These are phyloP conservation scores for Antidorcas marsupialis DNA, from an alignment of 2,113 vertebrate genomes.

Conservation along the genomic window DNA sequence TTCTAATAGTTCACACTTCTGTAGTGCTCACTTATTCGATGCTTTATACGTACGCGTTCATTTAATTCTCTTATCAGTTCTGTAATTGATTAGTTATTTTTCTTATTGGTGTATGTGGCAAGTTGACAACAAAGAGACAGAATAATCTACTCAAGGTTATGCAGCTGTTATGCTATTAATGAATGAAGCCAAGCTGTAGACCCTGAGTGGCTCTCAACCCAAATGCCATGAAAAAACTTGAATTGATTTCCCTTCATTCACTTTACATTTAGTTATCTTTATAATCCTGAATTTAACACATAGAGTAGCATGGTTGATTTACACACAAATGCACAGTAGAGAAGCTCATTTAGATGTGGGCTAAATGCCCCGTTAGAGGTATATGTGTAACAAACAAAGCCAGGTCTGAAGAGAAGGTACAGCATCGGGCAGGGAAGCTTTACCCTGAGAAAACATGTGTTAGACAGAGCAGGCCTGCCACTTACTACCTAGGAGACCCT, in stretches of 20 bases:
- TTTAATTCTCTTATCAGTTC: background rate
- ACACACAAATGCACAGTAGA: background rate
- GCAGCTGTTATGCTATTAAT: background rate
- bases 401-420: background rate
- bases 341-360: background rate
- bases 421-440: background rate
- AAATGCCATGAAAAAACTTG: background rate
- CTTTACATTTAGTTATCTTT: background rate
- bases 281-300: background rate
- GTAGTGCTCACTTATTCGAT: too few relatives aligned
- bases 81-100: background rate
- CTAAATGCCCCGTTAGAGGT: background rate
- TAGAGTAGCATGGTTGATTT: background rate
- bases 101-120: background rate
- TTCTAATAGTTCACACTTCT: background rate
- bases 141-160: background rate
- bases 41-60: too few relatives aligned
- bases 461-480: background rate
- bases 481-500: background rate
- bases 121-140: background rate
- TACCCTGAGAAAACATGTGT: background rate
- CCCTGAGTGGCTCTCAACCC: background rate
- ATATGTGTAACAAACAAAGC: background rate
- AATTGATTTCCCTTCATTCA: background rate
- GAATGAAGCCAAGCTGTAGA: background rate